phyloP scores from a whole-genome alignment of 2,888 invertebrate species.

The Melitaea athalia region DNA sequence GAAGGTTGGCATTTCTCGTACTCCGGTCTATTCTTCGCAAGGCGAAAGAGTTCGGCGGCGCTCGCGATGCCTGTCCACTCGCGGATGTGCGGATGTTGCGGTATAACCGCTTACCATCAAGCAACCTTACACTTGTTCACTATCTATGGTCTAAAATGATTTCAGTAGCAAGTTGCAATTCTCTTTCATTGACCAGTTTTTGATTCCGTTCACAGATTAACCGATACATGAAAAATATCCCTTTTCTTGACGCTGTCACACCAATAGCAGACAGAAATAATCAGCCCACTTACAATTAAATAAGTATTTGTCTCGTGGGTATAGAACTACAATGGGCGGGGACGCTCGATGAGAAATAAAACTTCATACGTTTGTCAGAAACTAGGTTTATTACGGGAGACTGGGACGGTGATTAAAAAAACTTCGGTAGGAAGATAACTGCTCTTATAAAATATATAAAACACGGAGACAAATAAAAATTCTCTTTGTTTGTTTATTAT shows the following conservation, averaged over 20 bases:
- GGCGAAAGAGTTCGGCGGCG: too few relatives aligned
- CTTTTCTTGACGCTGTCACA: background rate
- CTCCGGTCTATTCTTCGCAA: too few relatives aligned
- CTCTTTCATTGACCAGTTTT: too few relatives aligned
- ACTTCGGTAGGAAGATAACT: background rate
- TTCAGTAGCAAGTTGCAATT: too few relatives aligned
- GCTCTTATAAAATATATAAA: background rate
- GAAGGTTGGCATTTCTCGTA: too few relatives aligned
- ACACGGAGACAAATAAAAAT: background rate
- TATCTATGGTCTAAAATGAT: too few relatives aligned
- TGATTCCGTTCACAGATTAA: background rate
- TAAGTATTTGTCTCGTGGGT: conserved; percentile 47
- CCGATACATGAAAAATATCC: background rate
- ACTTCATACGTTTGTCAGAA: conserved; percentile 33
- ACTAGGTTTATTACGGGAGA: conserved; percentile 53
- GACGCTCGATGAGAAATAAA: conserved; percentile 47
- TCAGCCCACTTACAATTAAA: conserved; percentile 36
- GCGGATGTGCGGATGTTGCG: too few relatives aligned
- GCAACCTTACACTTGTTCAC: too few relatives aligned
- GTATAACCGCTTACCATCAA: too few relatives aligned
- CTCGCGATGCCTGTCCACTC: too few relatives aligned
- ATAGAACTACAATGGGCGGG: conserved; percentile 35
- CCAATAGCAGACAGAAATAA: conserved; percentile 9
- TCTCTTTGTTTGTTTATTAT: too few relatives aligned
- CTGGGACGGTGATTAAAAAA: conserved; percentile 15